A percentile compares a stretch with the other conserved stretches of the same genome.
Conservation (phyloP, 2,113 vertebrate species). For the Cyprichromis sp. region DNA sequence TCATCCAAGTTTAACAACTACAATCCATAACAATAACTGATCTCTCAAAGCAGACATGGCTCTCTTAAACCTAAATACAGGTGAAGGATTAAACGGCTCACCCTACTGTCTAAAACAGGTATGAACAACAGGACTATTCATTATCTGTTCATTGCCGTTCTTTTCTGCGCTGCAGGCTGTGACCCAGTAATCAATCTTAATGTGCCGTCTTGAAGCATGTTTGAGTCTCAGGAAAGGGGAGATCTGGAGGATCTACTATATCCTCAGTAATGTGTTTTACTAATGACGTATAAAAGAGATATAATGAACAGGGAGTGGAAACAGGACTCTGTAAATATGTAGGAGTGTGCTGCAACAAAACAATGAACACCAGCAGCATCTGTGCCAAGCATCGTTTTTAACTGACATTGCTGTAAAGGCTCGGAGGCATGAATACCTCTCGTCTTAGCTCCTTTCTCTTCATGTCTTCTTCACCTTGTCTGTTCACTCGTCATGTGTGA, state of each 20-base stretch:
- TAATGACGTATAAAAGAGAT: rapidly evolving
- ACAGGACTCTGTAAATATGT: not conserved
- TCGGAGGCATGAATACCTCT: rapidly evolving
- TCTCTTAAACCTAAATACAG: not conserved
- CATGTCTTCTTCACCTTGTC: rapidly evolving
- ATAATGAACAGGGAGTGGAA: not conserved
- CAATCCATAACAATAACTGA: not conserved
- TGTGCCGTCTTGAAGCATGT: rapidly evolving
- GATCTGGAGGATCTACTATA: not conserved
- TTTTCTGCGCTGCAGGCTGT: no score
- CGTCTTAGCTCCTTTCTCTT: not conserved
- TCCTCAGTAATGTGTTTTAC: not conserved
- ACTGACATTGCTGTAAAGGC: rapidly evolving
- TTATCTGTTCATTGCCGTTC: no score
- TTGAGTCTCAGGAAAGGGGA: rapidly evolving
- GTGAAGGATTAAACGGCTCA: not conserved
- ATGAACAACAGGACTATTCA: not conserved
- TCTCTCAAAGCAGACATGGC: not conserved
- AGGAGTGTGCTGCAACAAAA: rapidly evolving
- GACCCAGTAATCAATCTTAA: no score
- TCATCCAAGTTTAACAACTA: rapidly evolving
- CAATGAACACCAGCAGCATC: rapidly evolving
- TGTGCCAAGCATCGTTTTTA: rapidly evolving
- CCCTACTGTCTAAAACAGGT: not conserved
- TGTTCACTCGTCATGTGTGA: rapidly evolving